Conservation (phyloP, 2,888 invertebrate species). For the Caenorhabditis doughertyi region DNA sequence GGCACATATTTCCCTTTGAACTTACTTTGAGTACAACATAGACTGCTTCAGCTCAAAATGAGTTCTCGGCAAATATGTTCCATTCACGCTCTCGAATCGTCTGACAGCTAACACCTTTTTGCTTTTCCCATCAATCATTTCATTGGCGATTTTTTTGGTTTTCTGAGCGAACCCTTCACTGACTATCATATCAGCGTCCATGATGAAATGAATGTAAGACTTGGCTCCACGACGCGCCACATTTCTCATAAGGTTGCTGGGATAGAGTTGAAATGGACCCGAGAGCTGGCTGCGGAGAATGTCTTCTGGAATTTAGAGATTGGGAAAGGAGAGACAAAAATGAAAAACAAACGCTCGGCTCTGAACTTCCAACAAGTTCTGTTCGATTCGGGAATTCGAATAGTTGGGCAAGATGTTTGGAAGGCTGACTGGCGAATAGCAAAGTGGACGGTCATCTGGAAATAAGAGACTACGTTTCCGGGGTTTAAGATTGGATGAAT, state of each 20-base stretch:
- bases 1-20: neutral
- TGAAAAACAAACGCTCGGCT: neutral
- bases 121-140: slow-evolving; percentile 49
- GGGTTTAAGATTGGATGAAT: too few species aligned
- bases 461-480: too few species aligned
- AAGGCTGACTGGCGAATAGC: neutral
- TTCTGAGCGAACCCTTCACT: slow-evolving; percentile 23
- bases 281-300: neutral
- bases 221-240: slow-evolving; percentile 65
- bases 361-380: neutral
- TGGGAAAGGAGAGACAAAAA: neutral
- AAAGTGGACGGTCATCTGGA: neutral
- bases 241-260: slow-evolving; percentile 71
- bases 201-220: slow-evolving; percentile 64
- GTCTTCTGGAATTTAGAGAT: neutral
- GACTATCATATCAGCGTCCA: slow-evolving; percentile 65
- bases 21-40: slow-evolving; percentile 36
- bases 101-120: slow-evolving; percentile 47
- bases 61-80: slow-evolving; percentile 6
- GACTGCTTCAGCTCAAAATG: neutral
- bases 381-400: neutral
- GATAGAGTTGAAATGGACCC: slow-evolving; percentile 67
- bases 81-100: slow-evolving; percentile 51
- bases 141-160: slow-evolving; percentile 48
- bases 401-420: neutral